These are phyloP conservation scores for Oceanodroma leucorhoa DNA, from an alignment of 2,797 vertebrate species.

Conservation along the genomic window DNA sequence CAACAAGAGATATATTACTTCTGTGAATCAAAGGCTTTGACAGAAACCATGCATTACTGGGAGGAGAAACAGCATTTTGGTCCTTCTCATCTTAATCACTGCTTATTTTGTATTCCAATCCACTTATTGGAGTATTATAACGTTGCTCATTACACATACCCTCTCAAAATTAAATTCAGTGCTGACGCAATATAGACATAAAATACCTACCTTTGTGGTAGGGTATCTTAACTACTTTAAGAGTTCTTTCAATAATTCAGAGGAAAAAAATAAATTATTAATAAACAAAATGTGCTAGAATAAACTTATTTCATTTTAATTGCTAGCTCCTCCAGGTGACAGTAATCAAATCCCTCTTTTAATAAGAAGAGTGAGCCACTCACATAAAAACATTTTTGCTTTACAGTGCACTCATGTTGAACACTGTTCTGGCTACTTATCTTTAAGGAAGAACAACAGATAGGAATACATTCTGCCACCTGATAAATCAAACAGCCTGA, in stretches of 20 bases:
- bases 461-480: background rate
- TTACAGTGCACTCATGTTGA: background rate
- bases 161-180: background rate
- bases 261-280: background rate
- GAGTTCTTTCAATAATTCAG: background rate
- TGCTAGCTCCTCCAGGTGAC: background rate
- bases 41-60: background rate
- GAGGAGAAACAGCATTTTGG: background rate
- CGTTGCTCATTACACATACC: background rate
- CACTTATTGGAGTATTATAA: background rate
- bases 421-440: background rate
- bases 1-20: background rate
- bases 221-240: background rate
- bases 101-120: background rate
- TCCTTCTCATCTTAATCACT: background rate
- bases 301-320: background rate
- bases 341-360: background rate
- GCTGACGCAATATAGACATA: background rate
- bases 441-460: background rate
- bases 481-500: constrained; percentile 25
- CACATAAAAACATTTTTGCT: background rate
- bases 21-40: background rate
- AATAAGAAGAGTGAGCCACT: background rate
- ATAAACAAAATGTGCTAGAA: background rate
- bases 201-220: background rate